Evolutionary conservation across 2,888 invertebrate genomes (phyloP).

Genomic region (Ochropleura plecta): DNA sequence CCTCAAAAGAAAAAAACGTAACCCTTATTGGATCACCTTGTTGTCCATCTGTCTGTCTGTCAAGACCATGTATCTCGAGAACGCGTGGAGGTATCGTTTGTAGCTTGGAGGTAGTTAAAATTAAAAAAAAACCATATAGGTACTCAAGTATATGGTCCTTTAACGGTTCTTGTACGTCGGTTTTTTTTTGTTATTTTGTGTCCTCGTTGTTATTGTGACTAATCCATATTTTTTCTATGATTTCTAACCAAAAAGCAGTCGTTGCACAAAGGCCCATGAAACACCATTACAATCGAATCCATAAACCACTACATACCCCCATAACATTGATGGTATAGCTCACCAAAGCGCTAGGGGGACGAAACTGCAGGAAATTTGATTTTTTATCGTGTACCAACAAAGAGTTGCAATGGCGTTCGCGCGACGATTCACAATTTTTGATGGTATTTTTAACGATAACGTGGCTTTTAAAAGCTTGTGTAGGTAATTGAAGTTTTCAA

Average conservation of each 20-base stretch:
- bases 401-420: constrained; percentile 56
- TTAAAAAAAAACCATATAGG: no score
- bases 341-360: constrained; percentile 46
- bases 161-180: no score
- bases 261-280: neutral
- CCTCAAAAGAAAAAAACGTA: no score
- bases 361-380: constrained; percentile 76
- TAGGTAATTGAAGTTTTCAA: constrained; percentile 26
- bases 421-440: constrained; percentile 60
- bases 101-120: no score
- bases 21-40: no score
- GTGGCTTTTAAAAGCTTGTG: neutral
- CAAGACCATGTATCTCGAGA: no score
- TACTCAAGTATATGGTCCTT: no score
- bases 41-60: no score
- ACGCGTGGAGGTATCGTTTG: no score
- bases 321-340: constrained; percentile 25
- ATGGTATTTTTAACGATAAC: constrained; percentile 59
- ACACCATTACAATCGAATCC: constrained; percentile 5
- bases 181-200: no score
- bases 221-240: no score
- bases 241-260: neutral
- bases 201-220: no score
- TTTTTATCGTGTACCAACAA: constrained; percentile 72
- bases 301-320: constrained; percentile 32